Percentiles rank a stretch among this genome's conserved stretches.
Conservation (phyloP, 2,797 vertebrate species). For the Bradypodion pumilum region DNA sequence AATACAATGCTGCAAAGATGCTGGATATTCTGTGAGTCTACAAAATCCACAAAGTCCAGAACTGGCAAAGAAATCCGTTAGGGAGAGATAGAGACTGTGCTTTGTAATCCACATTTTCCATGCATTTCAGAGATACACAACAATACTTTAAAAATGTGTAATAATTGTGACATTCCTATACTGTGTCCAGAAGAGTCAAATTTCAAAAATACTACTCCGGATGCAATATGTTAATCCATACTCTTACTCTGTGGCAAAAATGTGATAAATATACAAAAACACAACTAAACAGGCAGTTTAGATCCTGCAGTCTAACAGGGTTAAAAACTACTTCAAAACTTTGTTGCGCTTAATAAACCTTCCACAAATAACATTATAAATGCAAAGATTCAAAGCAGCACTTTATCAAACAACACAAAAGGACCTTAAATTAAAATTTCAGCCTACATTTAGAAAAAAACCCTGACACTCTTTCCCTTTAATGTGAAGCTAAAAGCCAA, state of each 20-base stretch:
- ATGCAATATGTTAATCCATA: neutral
- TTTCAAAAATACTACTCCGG: neutral
- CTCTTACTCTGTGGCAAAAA: neutral
- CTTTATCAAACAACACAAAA: slow-evolving; percentile 21
- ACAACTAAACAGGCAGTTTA: neutral
- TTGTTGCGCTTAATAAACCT: neutral
- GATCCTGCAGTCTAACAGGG: slow-evolving; percentile 8
- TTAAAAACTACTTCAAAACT: slow-evolving; percentile 11
- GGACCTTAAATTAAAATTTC: neutral
- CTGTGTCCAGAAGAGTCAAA: neutral
- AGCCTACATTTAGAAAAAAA: neutral
- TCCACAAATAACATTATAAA: slow-evolving; percentile 21
- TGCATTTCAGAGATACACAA: too few species aligned
- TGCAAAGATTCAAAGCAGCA: slow-evolving; percentile 40
- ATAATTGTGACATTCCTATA: neutral
- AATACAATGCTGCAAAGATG: neutral
- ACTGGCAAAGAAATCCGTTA: neutral
- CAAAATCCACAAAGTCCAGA: neutral
- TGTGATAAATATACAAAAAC: neutral
- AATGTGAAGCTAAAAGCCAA: slow-evolving; percentile 33
- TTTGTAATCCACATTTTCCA: neutral
- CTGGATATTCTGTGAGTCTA: neutral
- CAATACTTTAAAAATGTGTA: neutral
- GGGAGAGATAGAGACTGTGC: neutral
- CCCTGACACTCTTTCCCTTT: neutral